Percentiles rank a stretch among this genome's conserved stretches.
These are phyloP conservation scores for Dufourea novaeangliae DNA, from an alignment of 1,140 invertebrate species.

Conservation along the genomic window DNA sequence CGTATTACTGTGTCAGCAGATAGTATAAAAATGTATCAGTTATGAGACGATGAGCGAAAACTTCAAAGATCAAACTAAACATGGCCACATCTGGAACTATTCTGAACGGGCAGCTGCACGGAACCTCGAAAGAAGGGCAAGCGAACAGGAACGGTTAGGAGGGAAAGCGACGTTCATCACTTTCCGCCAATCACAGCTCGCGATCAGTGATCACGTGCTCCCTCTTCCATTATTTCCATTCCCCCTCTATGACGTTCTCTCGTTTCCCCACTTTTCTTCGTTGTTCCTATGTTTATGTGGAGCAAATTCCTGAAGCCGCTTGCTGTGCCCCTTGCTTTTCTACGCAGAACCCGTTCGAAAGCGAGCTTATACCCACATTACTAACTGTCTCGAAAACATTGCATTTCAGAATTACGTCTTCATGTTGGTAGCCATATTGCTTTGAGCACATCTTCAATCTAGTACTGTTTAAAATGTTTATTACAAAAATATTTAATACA, in stretches of 20 bases:
- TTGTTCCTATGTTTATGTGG: conserved; percentile 19
- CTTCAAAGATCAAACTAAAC: conserved; percentile 81
- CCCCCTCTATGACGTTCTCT: conserved; percentile 15
- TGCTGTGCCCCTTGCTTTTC: conserved; percentile 20
- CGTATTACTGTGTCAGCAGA: conserved; percentile 69
- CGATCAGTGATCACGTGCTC: conserved; percentile 60
- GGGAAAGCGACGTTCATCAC: conserved; percentile 43
- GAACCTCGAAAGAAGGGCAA: conserved; percentile 54
- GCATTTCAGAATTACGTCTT: background rate
- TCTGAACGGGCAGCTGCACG: conserved; percentile 73
- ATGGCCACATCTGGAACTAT: conserved; percentile 82
- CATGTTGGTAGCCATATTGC: too few species aligned
- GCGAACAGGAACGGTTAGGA: conserved; percentile 44
- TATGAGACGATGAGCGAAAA: conserved; percentile 77
- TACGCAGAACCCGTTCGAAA: conserved; percentile 26
- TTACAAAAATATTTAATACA: conserved; percentile 1
- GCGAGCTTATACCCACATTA: conserved; percentile 35
- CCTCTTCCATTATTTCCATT: conserved; percentile 15
- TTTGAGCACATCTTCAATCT: too few species aligned
- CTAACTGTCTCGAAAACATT: conserved; percentile 56
- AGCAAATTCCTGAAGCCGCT: conserved; percentile 50
- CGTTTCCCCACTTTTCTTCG: conserved; percentile 12
- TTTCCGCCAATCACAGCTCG: conserved; percentile 56
- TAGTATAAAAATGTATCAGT: conserved; percentile 68
- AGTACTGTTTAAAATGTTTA: too few species aligned